Conservation (phyloP, 2,888 invertebrate genomes). For the Ditylenchus weischeri region DNA sequence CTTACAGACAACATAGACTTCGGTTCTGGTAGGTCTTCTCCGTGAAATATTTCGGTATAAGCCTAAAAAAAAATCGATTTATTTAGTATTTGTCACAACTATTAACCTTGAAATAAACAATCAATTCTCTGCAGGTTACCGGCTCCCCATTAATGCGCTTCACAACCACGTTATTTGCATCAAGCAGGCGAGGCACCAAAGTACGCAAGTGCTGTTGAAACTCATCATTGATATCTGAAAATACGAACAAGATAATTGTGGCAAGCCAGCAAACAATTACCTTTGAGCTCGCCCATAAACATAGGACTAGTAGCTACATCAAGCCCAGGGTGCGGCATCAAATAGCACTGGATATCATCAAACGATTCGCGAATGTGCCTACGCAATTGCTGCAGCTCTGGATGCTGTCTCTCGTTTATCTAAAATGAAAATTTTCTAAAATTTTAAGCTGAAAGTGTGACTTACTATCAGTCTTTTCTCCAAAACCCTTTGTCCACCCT, state of each 20-base stretch:
- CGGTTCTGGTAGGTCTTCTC: conserved; percentile 95
- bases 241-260: conserved; percentile 1
- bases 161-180: conserved; percentile 84
- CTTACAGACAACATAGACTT: conserved; percentile 95
- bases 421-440: too few relatives aligned
- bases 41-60: conserved; percentile 94
- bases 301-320: conserved; percentile 92
- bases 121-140: conserved; percentile 84
- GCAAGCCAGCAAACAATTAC: conserved; percentile 43
- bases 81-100: not conserved
- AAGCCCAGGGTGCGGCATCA: conserved; percentile 97
- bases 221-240: conserved; percentile 82
- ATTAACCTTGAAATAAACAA: conserved; percentile 84
- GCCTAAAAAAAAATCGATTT: conserved; percentile 64
- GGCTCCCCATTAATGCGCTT: conserved; percentile 93
- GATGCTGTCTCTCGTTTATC: conserved; percentile 80
- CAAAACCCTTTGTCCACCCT: conserved; percentile 83
- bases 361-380: conserved; percentile 88
- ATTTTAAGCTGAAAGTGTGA: too few relatives aligned
- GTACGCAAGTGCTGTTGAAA: conserved; percentile 82
- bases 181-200: conserved; percentile 83
- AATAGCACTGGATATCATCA: conserved; percentile 87
- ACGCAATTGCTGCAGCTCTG: conserved; percentile 83
- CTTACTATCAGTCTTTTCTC: conserved; percentile 76
- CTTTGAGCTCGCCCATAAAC: conserved; percentile 83